Conservation (phyloP, 35 echinoderm and acorn worm genomes). For the Strongylocentrotus purpuratus region DNA sequence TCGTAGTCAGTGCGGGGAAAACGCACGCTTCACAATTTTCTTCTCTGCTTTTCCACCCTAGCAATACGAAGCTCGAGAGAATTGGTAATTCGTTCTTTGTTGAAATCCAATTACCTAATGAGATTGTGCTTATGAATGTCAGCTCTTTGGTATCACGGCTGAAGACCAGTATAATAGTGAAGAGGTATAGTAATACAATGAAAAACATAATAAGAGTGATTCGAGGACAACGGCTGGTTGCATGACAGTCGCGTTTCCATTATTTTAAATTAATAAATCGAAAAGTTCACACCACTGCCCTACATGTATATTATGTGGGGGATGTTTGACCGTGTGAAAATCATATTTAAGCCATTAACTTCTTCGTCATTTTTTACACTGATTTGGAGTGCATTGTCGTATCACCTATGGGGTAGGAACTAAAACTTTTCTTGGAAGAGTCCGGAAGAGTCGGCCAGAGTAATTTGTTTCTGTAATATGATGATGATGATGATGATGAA, state of each 20-base stretch:
- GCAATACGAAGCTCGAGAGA: not conserved
- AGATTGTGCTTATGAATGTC: constrained; percentile 16
- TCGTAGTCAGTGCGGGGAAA: not conserved
- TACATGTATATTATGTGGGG: too few relatives aligned
- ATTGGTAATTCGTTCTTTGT: constrained; percentile 17
- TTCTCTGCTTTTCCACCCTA: not conserved
- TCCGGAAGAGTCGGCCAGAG: too few relatives aligned
- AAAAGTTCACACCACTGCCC: too few relatives aligned
- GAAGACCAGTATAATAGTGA: not conserved
- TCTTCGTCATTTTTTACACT: too few relatives aligned
- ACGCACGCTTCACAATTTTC: not conserved
- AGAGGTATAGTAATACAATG: not conserved
- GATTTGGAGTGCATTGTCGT: too few relatives aligned
- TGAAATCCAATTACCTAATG: constrained; percentile 44
- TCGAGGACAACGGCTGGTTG: not conserved
- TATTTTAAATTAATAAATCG: not conserved
- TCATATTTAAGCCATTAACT: too few relatives aligned
- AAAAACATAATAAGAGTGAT: not conserved
- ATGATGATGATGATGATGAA: too few relatives aligned
- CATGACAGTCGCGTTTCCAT: not conserved
- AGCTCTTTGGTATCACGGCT: not conserved
- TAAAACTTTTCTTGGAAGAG: too few relatives aligned
- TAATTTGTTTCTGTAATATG: too few relatives aligned
- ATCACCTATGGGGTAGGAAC: too few relatives aligned
- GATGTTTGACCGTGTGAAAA: too few relatives aligned